These are phyloP conservation scores for Ariolimax columbianus DNA, from an alignment of 2,888 invertebrate species.

Conservation along the genomic window DNA sequence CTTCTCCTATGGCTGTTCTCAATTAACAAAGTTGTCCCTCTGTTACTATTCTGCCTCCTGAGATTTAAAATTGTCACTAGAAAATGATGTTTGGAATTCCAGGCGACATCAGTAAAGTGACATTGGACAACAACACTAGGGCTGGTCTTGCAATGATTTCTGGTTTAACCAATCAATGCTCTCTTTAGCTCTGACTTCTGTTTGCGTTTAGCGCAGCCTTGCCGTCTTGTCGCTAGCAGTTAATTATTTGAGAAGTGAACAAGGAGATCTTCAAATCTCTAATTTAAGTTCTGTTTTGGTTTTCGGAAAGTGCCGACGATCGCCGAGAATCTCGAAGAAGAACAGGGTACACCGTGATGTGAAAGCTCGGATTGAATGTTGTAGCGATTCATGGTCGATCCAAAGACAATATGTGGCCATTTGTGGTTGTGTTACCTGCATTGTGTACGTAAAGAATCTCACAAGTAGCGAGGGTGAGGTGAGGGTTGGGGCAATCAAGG, in stretches of 20 bases:
- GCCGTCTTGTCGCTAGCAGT: not conserved
- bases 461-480: too few relatives aligned
- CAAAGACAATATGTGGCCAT: too few relatives aligned
- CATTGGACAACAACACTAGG: not conserved
- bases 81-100: slow-evolving; percentile 10
- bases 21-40: slow-evolving; percentile 21
- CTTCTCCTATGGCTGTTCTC: not conserved
- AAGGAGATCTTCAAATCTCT: not conserved
- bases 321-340: too few relatives aligned
- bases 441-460: too few relatives aligned
- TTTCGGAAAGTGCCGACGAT: too few relatives aligned
- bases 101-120: slow-evolving; percentile 1
- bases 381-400: too few relatives aligned
- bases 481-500: too few relatives aligned
- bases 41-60: not conserved
- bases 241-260: not conserved
- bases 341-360: too few relatives aligned
- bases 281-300: too few relatives aligned
- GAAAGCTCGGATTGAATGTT: too few relatives aligned
- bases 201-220: not conserved
- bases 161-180: not conserved
- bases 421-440: too few relatives aligned
- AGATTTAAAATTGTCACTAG: slow-evolving; percentile 11
- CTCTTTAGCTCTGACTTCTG: not conserved
- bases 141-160: not conserved